These are phyloP conservation scores for Scelioninae gen. 1 DNA, from an alignment of 2,888 invertebrate species.

Conservation along the genomic window DNA sequence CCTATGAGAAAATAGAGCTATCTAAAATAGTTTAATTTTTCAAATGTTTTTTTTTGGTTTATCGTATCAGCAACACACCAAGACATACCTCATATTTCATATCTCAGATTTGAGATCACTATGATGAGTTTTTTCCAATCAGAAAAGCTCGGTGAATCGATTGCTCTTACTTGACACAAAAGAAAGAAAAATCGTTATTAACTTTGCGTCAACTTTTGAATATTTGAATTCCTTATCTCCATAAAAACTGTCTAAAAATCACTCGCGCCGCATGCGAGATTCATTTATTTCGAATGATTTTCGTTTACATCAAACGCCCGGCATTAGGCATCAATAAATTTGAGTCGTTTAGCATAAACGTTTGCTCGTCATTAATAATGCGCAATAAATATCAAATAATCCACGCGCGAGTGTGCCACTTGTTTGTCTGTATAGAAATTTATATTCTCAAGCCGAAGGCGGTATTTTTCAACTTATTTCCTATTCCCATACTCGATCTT, in stretches of 20 bases:
- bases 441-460: slow-evolving; percentile 8
- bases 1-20: no score
- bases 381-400: slow-evolving; percentile 37
- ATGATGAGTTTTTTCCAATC: slow-evolving; percentile 18
- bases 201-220: slow-evolving; percentile 39
- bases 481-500: slow-evolving; percentile 21
- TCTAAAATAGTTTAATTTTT: no score
- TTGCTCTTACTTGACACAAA: slow-evolving; percentile 49
- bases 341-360: slow-evolving; percentile 32
- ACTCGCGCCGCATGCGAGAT: slow-evolving; percentile 19
- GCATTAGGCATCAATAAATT: slow-evolving; percentile 25
- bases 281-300: slow-evolving; percentile 39
- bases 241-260: slow-evolving; percentile 42
- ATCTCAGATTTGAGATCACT: no score
- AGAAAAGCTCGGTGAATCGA: slow-evolving; percentile 5
- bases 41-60: no score
- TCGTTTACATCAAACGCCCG: slow-evolving; percentile 28
- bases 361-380: slow-evolving; percentile 31
- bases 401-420: slow-evolving; percentile 12
- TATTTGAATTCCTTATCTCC: slow-evolving; percentile 42
- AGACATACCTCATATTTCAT: no score
- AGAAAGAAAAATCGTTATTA: slow-evolving; percentile 36
- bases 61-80: no score
- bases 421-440: slow-evolving; percentile 41
- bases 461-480: slow-evolving; percentile 34